phyloP scores from a whole-genome alignment of 2,113 vertebrate species.

The Pachypanchax playfairii region DNA sequence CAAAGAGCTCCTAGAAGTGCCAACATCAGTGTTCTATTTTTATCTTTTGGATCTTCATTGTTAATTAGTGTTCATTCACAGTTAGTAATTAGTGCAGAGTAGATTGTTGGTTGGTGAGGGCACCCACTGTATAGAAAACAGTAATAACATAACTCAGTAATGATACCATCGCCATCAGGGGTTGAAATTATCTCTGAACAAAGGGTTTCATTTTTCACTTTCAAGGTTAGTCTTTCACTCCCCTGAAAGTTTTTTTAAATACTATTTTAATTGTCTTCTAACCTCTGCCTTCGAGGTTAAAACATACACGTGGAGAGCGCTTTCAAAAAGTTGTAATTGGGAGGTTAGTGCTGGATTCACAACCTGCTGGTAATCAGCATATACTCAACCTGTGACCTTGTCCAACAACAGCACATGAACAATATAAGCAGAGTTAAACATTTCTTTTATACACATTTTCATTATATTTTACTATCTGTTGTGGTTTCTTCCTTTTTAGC shows the following conservation, averaged over 20 bases:
- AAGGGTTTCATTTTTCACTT: constrained; percentile 29
- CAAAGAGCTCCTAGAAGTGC: constrained; percentile 17
- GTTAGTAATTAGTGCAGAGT: constrained; percentile 52
- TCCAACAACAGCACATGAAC: constrained; percentile 11
- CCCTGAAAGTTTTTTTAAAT: constrained; percentile 9
- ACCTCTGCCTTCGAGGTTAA: constrained; percentile 39
- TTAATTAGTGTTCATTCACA: constrained; percentile 56
- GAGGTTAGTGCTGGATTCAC: constrained; percentile 26
- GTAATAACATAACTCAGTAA: constrained; percentile 23
- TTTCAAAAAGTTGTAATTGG: constrained; percentile 57
- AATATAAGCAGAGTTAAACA: background rate
- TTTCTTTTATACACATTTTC: background rate
- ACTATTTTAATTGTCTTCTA: constrained; percentile 43
- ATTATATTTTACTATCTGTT: too few species aligned
- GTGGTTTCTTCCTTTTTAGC: too few species aligned
- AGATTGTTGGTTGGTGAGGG: constrained; percentile 37
- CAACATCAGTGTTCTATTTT: constrained; percentile 57
- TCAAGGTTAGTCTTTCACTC: constrained; percentile 51
- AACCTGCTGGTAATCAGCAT: constrained; percentile 24
- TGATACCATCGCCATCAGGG: constrained; percentile 19
- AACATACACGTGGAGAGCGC: constrained; percentile 39
- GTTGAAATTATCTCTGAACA: constrained; percentile 36
- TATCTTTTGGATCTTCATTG: constrained; percentile 29
- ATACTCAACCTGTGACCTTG: constrained; percentile 21
- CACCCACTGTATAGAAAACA: constrained; percentile 20